Conservation (phyloP, 2,888 invertebrate species). For the Seira sanloemensis region DNA sequence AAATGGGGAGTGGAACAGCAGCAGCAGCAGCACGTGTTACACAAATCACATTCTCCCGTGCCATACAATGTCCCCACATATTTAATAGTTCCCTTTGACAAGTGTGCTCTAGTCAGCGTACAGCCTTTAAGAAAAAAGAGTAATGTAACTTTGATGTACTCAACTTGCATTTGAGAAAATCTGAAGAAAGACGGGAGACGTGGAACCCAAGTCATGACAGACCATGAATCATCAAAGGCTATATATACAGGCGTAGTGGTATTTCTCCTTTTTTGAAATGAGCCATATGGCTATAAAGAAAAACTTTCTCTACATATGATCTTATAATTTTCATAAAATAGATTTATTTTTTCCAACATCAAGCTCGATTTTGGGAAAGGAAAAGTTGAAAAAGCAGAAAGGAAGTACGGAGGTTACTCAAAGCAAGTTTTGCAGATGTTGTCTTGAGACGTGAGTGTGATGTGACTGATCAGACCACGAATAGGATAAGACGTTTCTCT, state of each 20-base stretch:
- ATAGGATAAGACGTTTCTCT: conserved; percentile 60
- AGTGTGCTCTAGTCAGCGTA: background rate
- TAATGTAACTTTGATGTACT: conserved; percentile 56
- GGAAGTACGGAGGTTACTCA: conserved; percentile 27
- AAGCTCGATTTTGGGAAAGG: background rate
- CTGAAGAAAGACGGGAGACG: conserved; percentile 45
- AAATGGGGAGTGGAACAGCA: background rate
- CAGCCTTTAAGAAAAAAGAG: background rate
- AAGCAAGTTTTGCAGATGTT: conserved; percentile 57
- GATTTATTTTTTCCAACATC: background rate
- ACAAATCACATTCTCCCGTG: background rate
- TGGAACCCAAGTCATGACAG: conserved; percentile 56
- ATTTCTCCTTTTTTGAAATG: background rate
- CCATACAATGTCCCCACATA: too few species aligned
- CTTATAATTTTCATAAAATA: conserved; percentile 25
- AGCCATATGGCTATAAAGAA: conserved; percentile 47
- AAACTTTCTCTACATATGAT: conserved; percentile 45
- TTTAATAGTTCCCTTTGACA: too few species aligned
- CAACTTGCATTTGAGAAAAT: conserved; percentile 35
- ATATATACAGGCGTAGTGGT: too few species aligned
- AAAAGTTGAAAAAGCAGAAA: conserved; percentile 25
- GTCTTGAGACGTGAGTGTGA: conserved; percentile 63
- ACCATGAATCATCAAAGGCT: conserved; percentile 60
- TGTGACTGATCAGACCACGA: conserved; percentile 65
- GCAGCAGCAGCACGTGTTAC: background rate